A percentile compares a stretch with the other conserved stretches of the same genome.
These are phyloP conservation scores for Archivesica marissinica DNA, from an alignment of 1,140 invertebrate genomes.

Conservation along the genomic window DNA sequence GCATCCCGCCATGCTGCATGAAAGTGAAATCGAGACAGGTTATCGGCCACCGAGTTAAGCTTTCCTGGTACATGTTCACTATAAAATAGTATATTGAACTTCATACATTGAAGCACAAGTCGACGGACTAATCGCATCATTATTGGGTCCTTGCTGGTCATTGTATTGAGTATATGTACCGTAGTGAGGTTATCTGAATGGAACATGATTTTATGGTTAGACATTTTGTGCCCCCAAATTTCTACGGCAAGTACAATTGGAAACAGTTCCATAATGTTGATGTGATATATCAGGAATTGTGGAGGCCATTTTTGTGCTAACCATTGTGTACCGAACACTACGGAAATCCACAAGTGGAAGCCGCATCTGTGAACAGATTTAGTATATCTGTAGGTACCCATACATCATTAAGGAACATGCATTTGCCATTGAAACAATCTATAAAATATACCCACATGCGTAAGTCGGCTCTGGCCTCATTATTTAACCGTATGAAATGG, in stretches of 20 bases:
- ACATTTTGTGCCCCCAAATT: conserved; percentile 49
- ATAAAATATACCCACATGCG: conserved; percentile 53
- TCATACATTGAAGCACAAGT: conserved; percentile 48
- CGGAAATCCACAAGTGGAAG: conserved; percentile 7
- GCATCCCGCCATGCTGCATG: too few relatives aligned
- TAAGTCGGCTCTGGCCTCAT: conserved; percentile 43
- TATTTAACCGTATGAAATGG: conserved; percentile 19
- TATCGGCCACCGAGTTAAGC: conserved; percentile 55
- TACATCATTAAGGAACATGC: conserved; percentile 8
- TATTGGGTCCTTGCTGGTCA: conserved; percentile 52
- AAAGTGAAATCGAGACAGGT: conserved; percentile 64
- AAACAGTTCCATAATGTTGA: conserved; percentile 57
- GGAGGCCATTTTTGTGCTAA: conserved; percentile 30
- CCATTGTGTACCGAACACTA: conserved; percentile 42
- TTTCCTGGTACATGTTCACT: conserved; percentile 59
- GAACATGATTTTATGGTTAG: conserved; percentile 64
- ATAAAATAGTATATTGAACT: conserved; percentile 56
- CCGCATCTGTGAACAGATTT: conserved; percentile 47
- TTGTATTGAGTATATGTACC: conserved; percentile 65
- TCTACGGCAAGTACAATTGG: conserved; percentile 62
- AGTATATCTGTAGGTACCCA: conserved; percentile 23
- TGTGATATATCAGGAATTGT: not conserved
- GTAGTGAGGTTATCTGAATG: conserved; percentile 67
- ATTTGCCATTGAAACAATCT: conserved; percentile 49
- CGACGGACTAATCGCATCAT: conserved; percentile 63